Evolutionary conservation across 64 coral and sea anemone species (phyloP), one percentile per base, ranked within the genome.

Genomic region (Dendronephthya gigantea): DNA sequence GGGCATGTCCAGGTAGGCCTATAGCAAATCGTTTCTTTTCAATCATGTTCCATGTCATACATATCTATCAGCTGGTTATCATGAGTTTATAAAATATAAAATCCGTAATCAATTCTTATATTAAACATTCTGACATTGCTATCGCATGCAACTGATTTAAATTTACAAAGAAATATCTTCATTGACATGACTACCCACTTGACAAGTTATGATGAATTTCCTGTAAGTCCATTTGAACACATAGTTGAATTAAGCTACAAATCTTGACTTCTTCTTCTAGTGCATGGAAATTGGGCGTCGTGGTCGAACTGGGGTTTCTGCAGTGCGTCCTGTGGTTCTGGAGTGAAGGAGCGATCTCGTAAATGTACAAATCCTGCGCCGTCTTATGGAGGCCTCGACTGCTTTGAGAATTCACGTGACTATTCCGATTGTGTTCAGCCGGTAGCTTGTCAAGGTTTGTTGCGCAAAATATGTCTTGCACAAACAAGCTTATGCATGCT

Each of bases 331-430:
- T 90, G 88, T 56, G 88, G 88, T 33, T 51, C 37, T 9, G 88
- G 88, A 4, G 37, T 48, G 23, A 81, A 90, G 31, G 49, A 40
- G 9, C 82, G 88, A 25, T 39, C 25, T 6, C 58, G 88, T 75
- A 70, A 39, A 8, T 90, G 88, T 51, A 75, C 55, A 34, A 90
- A 90, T 90, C 88, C 88, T 70, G 9, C 33, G 6, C 88, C 88
- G 1, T 68, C 27, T 1, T 48, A 85, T 84, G 88, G 88, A 0
- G 88, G 88, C 32, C 45, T 37, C 31, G 49, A 85, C 22, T 90
- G 88, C 39, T 29, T 36, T 90, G 88, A 83, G 2, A 59, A 48
- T n/a, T 16, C 59, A 2, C 17, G 17, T 4, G 88, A 85, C 17
- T 13, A 50, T 49, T 34, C 16, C 15, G 39, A 7, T 19, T 90